phyloP scores from a whole-genome alignment of 2,113 vertebrate genomes.

The Ibidorhyncha struthersii region DNA sequence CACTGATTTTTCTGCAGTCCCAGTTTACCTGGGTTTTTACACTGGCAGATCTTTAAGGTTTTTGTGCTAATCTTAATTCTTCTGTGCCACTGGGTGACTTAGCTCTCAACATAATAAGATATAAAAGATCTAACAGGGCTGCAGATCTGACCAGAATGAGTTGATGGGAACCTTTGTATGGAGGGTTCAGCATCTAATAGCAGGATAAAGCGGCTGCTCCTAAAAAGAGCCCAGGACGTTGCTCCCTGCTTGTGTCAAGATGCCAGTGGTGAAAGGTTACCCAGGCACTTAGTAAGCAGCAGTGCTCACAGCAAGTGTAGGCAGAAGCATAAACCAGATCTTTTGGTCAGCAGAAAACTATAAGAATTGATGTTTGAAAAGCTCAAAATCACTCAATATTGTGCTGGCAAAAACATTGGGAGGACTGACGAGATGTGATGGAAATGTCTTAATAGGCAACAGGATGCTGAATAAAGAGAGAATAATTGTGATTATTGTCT shows the following conservation, averaged over 20 bases:
- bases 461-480: slow-evolving; percentile 39
- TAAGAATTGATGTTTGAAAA: slow-evolving; percentile 3
- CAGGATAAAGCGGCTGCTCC: not conserved
- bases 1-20: not conserved
- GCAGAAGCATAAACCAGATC: not conserved
- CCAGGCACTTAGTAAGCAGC: not conserved
- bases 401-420: slow-evolving; percentile 14
- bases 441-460: slow-evolving; percentile 42
- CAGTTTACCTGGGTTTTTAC: not conserved
- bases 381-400: slow-evolving; percentile 27
- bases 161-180: not conserved
- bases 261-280: not conserved
- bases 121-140: not conserved
- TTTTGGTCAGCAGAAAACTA: slow-evolving; percentile 4
- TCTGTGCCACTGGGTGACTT: not conserved
- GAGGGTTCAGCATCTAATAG: not conserved
- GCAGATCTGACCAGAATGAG: not conserved
- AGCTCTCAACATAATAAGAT: not conserved
- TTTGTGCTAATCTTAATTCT: not conserved
- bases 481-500: slow-evolving; percentile 59
- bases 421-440: slow-evolving; percentile 8
- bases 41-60: not conserved
- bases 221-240: not conserved
- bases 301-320: not conserved
- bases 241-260: not conserved